Base-by-base conservation (phyloP, 2,888 invertebrate genomes). In the Pheosia tremula region DNA sequence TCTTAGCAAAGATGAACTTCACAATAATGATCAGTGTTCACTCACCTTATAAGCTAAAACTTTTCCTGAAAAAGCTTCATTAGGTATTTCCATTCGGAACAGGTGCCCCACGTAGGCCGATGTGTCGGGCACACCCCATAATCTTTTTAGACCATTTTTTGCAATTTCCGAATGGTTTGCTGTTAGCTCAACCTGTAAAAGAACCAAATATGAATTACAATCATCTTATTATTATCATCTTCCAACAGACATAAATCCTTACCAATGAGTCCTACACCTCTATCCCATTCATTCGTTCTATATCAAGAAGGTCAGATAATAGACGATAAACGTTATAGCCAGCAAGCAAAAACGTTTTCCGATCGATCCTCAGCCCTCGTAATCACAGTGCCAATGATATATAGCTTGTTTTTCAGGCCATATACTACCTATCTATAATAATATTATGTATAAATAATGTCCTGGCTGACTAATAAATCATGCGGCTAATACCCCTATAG, bases 21-120 rank as follows among this genome's bases (percentile, higher is more conserved):
- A 43, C 9, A 43, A 10, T 9, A 56, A 41, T 24, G 0, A 24
- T 13, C 8, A 36, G 45, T 4, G 64, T 63, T 59, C 61, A 74
- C 84, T 87, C 88, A 97, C 97, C 95, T 96, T 96, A 88, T 96
- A 97, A 79, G 94, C 94, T 79, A 95, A 89, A 57, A 96, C 94
- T 74, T 94, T 94, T 67, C 96, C 96, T 61, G 95, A 94, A 88
- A 96, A 96, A 37, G 96, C 96, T 86, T 96, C 95, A 73, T 94
- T 95, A 13, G 97, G 96, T 74, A 97, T 95, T 76, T 95, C 95
- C 86, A 96, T 95, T 71, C 95, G 95, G 88, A 97, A 97, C 65
- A 96, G 90, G 81, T 95, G 96, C 56, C 97, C 97, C 36, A 96
- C 95, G 68, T 95, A 94, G 74, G 96, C 96, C 71, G 95, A 94